phyloP scores from a whole-genome alignment of 2,888 invertebrate genomes.

The Platypus cylindrus region DNA sequence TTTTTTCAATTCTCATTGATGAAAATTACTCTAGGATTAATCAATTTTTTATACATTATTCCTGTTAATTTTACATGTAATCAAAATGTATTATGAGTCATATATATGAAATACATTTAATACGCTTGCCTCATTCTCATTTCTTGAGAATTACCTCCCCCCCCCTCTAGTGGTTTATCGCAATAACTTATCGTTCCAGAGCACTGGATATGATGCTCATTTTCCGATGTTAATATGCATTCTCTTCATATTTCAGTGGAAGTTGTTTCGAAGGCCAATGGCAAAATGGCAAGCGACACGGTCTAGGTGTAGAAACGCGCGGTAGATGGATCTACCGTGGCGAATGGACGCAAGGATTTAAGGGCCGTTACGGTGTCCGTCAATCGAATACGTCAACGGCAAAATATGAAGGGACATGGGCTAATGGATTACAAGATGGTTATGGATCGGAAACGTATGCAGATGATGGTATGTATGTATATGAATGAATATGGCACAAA shows the following conservation, averaged over 20 bases:
- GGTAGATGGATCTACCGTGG: conserved; percentile 96
- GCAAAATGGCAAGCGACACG: conserved; percentile 98
- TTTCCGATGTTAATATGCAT: too few relatives aligned
- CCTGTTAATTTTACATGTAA: too few relatives aligned
- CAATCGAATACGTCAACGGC: conserved; percentile 92
- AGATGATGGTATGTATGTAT: conserved; percentile 75
- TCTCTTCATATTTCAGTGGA: conserved; percentile 52
- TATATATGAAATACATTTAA: too few relatives aligned
- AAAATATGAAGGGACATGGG: conserved; percentile 98
- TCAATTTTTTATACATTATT: too few relatives aligned
- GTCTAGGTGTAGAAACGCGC: conserved; percentile 91
- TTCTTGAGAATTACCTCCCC: too few relatives aligned
- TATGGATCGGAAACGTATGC: conserved; percentile 99
- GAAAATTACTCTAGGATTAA: too few relatives aligned
- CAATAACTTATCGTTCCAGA: too few relatives aligned
- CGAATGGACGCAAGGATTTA: conserved; percentile 98
- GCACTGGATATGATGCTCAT: too few relatives aligned
- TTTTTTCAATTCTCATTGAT: too few relatives aligned
- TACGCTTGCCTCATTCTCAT: too few relatives aligned
- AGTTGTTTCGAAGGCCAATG: conserved; percentile 97
- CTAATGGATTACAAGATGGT: conserved; percentile 96
- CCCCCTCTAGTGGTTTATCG: too few relatives aligned
- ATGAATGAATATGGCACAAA: neutral
- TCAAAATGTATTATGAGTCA: too few relatives aligned
- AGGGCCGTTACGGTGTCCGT: conserved; percentile 95